These are phyloP conservation scores for Solen grandis DNA, from an alignment of 1,140 invertebrate genomes.

Conservation along the genomic window DNA sequence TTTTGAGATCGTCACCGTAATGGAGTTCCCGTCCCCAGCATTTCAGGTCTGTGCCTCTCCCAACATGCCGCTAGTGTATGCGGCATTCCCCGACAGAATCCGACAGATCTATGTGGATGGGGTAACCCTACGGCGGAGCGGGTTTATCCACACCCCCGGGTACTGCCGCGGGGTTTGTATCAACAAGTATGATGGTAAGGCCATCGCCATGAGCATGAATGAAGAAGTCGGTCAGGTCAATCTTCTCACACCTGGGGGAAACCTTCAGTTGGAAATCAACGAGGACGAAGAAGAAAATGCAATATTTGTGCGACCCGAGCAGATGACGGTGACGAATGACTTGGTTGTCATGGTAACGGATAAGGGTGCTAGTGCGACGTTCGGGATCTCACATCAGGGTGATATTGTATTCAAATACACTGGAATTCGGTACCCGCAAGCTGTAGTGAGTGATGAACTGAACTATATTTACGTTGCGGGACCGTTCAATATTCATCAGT, in stretches of 20 bases:
- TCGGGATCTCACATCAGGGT: slow-evolving; percentile 22
- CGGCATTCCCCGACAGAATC: slow-evolving; percentile 35
- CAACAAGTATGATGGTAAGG: slow-evolving; percentile 48
- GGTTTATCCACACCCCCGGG: slow-evolving; percentile 33
- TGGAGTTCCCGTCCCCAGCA: slow-evolving; percentile 20
- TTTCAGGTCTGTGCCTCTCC: slow-evolving; percentile 22
- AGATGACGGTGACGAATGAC: slow-evolving; percentile 13
- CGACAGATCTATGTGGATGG: slow-evolving; percentile 45
- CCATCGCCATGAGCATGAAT: slow-evolving; percentile 3
- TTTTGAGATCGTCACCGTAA: slow-evolving; percentile 18
- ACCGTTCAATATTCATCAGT: slow-evolving; percentile 31
- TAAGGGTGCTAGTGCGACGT: not conserved
- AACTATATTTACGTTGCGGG: slow-evolving; percentile 45
- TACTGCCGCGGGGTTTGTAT: slow-evolving; percentile 13
- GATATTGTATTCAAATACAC: slow-evolving; percentile 28
- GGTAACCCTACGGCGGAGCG: slow-evolving; percentile 6
- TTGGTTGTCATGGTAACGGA: slow-evolving; percentile 30
- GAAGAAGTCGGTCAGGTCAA: slow-evolving; percentile 45
- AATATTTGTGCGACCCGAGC: slow-evolving; percentile 26
- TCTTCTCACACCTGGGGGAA: slow-evolving; percentile 41
- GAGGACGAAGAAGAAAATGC: not conserved
- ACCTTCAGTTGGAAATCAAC: slow-evolving; percentile 15
- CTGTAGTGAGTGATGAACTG: slow-evolving; percentile 30
- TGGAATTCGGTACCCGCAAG: slow-evolving; percentile 20
- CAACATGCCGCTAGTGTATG: slow-evolving; percentile 39